Conservation (phyloP, 2,113 vertebrate genomes). For the Fulica atra region DNA sequence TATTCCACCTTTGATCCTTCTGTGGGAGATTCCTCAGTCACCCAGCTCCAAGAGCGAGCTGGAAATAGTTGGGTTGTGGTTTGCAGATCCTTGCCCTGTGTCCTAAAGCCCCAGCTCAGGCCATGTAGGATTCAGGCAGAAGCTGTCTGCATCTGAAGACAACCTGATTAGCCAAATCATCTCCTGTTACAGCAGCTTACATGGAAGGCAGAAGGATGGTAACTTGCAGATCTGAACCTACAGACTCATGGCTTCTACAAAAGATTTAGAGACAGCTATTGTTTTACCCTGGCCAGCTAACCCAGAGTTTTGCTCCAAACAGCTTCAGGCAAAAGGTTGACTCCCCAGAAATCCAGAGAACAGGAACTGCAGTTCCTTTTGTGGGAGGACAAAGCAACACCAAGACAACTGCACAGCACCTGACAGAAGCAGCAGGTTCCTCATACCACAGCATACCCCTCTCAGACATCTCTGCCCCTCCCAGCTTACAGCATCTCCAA, state of each 20-base stretch:
- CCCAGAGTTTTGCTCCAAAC: neutral
- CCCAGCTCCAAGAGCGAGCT: neutral
- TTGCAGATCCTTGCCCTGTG: neutral
- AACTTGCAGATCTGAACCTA: neutral
- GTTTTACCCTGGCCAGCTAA: neutral
- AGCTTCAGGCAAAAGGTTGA: neutral
- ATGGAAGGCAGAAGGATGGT: neutral
- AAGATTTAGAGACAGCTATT: neutral
- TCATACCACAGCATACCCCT: neutral
- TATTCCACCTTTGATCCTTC: neutral
- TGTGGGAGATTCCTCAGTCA: neutral
- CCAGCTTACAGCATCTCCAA: neutral
- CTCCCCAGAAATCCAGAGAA: neutral
- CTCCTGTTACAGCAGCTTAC: neutral
- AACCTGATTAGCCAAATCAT: neutral
- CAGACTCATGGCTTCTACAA: neutral
- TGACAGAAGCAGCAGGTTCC: neutral
- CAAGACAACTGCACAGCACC: neutral
- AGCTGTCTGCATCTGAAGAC: neutral
- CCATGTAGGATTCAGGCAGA: neutral
- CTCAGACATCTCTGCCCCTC: neutral
- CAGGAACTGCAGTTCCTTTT: neutral
- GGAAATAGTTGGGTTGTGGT: neutral
- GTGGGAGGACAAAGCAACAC: neutral
- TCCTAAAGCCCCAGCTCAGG: neutral